Percentiles rank a stretch among this genome's conserved stretches.
Conservation (phyloP, 2,888 invertebrate species). For the Sminthurinus aureus region DNA sequence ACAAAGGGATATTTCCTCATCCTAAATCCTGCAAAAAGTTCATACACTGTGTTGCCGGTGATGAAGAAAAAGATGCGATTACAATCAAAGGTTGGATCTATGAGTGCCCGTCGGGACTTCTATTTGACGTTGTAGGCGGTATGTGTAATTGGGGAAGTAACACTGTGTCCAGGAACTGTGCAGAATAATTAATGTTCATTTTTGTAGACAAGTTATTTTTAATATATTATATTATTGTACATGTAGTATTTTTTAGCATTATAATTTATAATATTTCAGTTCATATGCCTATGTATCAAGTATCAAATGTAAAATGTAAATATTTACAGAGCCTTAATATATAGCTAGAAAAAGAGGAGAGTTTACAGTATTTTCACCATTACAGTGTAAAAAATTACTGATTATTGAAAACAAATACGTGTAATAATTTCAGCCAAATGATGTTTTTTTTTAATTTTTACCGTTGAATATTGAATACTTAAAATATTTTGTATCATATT, state of each 20-base stretch:
- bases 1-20: constrained; percentile 91
- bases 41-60: constrained; percentile 84
- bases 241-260: neutral
- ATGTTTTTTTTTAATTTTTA: too few relatives aligned
- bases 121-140: constrained; percentile 88
- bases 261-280: neutral
- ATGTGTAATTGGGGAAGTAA: constrained; percentile 81
- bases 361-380: too few relatives aligned
- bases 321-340: neutral
- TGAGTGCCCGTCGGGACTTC: constrained; percentile 81
- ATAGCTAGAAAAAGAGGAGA: too few relatives aligned
- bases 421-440: too few relatives aligned
- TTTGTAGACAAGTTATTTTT: neutral
- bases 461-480: too few relatives aligned
- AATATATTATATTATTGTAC: neutral
- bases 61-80: constrained; percentile 65
- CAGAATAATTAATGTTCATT: constrained; percentile 13
- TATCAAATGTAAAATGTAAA: neutral
- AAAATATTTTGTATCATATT: too few relatives aligned
- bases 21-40: constrained; percentile 90
- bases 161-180: constrained; percentile 17
- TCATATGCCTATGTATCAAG: neutral
- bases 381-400: too few relatives aligned
- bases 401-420: too few relatives aligned
- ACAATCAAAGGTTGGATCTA: constrained; percentile 83